Evolutionary conservation across 1,140 invertebrate genomes (phyloP).

Genomic region (Drosophila kikkawai): DNA sequence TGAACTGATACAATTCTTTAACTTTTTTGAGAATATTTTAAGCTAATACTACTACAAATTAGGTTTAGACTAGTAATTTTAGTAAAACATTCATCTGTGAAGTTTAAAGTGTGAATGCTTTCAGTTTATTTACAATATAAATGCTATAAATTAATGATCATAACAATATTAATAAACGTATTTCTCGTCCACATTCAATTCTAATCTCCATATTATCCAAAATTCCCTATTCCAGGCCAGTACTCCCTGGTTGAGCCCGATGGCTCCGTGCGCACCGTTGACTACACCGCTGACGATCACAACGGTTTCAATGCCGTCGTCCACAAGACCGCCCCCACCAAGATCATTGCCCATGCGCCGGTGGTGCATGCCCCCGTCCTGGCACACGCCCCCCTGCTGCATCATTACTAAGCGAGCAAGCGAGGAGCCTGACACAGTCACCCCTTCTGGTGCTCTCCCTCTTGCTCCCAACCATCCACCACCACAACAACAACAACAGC

Average conservation of each 20-base stretch:
- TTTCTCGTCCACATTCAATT: too few relatives aligned
- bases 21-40: too few relatives aligned
- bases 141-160: background rate
- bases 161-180: background rate
- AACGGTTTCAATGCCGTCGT: conserved; percentile 87
- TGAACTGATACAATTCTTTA: too few relatives aligned
- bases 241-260: conserved; percentile 87
- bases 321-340: conserved; percentile 85
- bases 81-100: too few relatives aligned
- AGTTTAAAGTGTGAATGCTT: too few relatives aligned
- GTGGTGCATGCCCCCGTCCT: conserved; percentile 71
- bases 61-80: too few relatives aligned
- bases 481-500: conserved; percentile 36
- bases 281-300: conserved; percentile 90
- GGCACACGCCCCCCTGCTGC: conserved; percentile 72
- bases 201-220: too few relatives aligned
- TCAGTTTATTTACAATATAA: background rate
- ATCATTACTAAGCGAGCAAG: conserved; percentile 65
- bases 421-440: conserved; percentile 38
- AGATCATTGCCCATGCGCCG: conserved; percentile 77
- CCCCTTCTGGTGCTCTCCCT: conserved; percentile 58
- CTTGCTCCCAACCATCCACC: conserved; percentile 47
- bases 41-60: too few relatives aligned
- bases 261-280: conserved; percentile 87
- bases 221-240: conserved; percentile 77